Base-by-base conservation (phyloP, 2,113 vertebrate genomes). In the Pangasianodon hypophthalmus region DNA sequence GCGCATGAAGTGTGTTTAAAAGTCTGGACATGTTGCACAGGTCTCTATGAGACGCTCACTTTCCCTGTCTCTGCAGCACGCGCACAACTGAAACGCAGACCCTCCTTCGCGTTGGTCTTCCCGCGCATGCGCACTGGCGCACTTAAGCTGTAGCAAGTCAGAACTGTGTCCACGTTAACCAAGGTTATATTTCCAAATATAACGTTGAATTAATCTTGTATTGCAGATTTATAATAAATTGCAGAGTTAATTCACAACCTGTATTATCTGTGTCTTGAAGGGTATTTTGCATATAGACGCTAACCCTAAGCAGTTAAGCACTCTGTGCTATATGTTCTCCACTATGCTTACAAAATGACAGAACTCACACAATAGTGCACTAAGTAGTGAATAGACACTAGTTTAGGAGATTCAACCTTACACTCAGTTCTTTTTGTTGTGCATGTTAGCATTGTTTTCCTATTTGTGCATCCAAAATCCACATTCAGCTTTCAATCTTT, bases 11-110 rank as follows among this genome's bases (percentile, higher is more conserved):
- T 3, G 90, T 50, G 46, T 92, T 93, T 24, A 95, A 88, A 60
- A 95, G 84, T 29, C 92, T 91, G 41, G 93, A 91, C 95, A 96
- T 96, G 1, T 37, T 84, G 13, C 86, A 48, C 8, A 29, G 32
- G 24, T 75, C 2, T 88, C 85, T 37, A 6, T 48, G 37, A n/a
- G 9, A n/a, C 6, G 29, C 52, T 19, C n/a, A 56, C 13, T 58
- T 8, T 5, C 21, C 21, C 41, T 62, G 21, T 16, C 9, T 11
- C 32, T 75, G n/a, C 67, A 41, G 19, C 37, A 18, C 24, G 19
- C 50, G 21, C 50, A 24, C 86, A 21, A 21, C 69, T 56, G 19
- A 56, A 32, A 16, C 69, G 10, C 86, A 32, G 50, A 9, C 0
- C 67, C n/a, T 0, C 18, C 26, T 3, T 5, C 52, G 18, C 6